Evolutionary conservation across 1,140 invertebrate genomes (phyloP).

Genomic region (Coelopa frigida): DNA sequence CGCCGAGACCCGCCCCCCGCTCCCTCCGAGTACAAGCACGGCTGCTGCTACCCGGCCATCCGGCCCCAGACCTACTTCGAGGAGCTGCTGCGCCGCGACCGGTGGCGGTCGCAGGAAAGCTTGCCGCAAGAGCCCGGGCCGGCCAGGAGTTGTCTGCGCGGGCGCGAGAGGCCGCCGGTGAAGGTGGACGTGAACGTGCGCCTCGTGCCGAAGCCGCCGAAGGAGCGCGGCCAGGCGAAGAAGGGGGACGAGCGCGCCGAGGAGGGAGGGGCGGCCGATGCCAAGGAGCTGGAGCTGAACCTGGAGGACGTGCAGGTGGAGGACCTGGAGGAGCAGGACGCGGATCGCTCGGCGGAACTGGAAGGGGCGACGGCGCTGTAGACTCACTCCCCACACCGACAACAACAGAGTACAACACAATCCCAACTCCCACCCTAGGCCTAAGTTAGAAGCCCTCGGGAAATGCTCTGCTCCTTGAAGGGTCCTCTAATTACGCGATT

Average conservation of each 20-base stretch:
- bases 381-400: too few relatives aligned
- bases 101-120: constrained; percentile 1
- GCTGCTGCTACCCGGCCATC: not conserved
- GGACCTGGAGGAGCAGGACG: not conserved
- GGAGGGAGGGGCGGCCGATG: not conserved
- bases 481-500: too few relatives aligned
- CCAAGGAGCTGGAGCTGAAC: not conserved
- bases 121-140: not conserved
- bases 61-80: constrained; percentile 6
- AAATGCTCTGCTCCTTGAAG: too few relatives aligned
- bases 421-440: too few relatives aligned
- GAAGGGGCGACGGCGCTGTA: too few relatives aligned
- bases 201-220: constrained; percentile 55
- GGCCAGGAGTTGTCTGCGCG: not conserved
- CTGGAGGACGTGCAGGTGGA: not conserved
- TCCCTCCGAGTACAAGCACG: not conserved
- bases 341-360: too few relatives aligned
- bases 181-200: constrained; percentile 75
- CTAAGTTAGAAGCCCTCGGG: too few relatives aligned
- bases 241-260: not conserved
- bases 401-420: too few relatives aligned
- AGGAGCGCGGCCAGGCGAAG: constrained; percentile 8
- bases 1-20: too few relatives aligned
- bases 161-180: constrained; percentile 42
- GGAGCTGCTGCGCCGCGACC: constrained; percentile 4